A percentile compares a stretch with the other conserved stretches of the same genome.
These are phyloP conservation scores for Mycalesis mineus DNA, from an alignment of 2,888 invertebrate species.

Conservation along the genomic window DNA sequence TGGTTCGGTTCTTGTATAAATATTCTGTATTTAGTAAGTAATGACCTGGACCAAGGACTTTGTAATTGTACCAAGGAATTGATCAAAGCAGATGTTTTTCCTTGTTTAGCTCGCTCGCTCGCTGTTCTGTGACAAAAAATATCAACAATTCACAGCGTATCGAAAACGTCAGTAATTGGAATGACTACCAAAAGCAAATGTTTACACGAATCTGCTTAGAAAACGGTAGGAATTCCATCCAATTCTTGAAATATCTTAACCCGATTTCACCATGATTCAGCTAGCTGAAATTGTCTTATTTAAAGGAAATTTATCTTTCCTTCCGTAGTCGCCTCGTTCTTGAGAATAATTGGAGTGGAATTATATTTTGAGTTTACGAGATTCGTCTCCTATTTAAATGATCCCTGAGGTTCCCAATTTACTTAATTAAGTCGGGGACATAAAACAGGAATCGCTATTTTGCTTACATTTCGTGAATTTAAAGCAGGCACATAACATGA, in stretches of 20 bases:
- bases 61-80: too few relatives aligned
- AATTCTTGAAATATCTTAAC: slow-evolving; percentile 1
- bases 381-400: slow-evolving; percentile 28
- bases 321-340: slow-evolving; percentile 41
- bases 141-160: neutral
- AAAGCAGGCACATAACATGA: too few relatives aligned
- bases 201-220: neutral
- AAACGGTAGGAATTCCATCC: neutral
- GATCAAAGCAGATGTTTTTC: too few relatives aligned
- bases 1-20: too few relatives aligned
- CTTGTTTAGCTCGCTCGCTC: too few relatives aligned
- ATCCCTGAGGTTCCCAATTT: slow-evolving; percentile 16
- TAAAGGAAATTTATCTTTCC: slow-evolving; percentile 24
- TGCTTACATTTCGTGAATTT: neutral
- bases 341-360: slow-evolving; percentile 59
- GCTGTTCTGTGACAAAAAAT: too few relatives aligned
- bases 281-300: slow-evolving; percentile 7
- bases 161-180: neutral
- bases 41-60: too few relatives aligned
- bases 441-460: slow-evolving; percentile 12
- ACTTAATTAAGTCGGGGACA: slow-evolving; percentile 12
- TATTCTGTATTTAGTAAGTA: too few relatives aligned
- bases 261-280: neutral
- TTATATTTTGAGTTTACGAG: slow-evolving; percentile 44
- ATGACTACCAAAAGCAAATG: neutral